Percentiles rank a stretch among this genome's conserved stretches.
Conservation (phyloP, 2,888 invertebrate species). For the Kryphioiulus occultus region DNA sequence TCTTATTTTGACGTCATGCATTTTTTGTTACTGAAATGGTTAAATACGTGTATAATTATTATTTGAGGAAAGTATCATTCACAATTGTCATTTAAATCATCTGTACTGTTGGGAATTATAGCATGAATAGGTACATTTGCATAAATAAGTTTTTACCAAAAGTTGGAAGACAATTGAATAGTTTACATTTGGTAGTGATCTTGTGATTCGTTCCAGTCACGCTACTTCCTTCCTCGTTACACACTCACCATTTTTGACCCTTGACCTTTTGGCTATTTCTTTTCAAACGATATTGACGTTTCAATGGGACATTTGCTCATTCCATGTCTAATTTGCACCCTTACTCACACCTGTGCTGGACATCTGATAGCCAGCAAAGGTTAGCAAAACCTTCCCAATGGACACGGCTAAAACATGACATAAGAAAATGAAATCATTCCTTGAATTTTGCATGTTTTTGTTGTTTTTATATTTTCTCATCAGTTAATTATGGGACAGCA, state of each 20-base stretch:
- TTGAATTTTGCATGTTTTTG: not conserved
- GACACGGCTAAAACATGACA: not conserved
- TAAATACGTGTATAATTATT: too few relatives aligned
- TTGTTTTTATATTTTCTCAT: not conserved
- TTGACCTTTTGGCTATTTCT: not conserved
- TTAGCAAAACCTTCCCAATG: not conserved
- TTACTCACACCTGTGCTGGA: not conserved
- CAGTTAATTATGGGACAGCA: not conserved
- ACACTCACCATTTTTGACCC: not conserved
- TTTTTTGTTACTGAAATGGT: too few relatives aligned
- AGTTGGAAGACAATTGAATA: not conserved
- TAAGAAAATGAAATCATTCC: not conserved
- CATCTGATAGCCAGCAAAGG: not conserved
- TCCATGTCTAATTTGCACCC: not conserved
- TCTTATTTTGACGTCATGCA: too few relatives aligned
- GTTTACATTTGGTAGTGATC: not conserved
- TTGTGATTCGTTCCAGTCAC: not conserved
- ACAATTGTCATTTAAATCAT: too few relatives aligned
- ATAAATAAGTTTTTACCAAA: too few relatives aligned
- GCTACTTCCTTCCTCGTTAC: conserved; percentile 13
- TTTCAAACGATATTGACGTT: not conserved
- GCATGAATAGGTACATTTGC: too few relatives aligned
- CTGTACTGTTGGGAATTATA: too few relatives aligned
- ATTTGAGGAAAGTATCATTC: too few relatives aligned
- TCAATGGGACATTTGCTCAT: not conserved